phyloP scores from a whole-genome alignment of 2,888 invertebrate species.

The Dyspetes luteomarginatus region DNA sequence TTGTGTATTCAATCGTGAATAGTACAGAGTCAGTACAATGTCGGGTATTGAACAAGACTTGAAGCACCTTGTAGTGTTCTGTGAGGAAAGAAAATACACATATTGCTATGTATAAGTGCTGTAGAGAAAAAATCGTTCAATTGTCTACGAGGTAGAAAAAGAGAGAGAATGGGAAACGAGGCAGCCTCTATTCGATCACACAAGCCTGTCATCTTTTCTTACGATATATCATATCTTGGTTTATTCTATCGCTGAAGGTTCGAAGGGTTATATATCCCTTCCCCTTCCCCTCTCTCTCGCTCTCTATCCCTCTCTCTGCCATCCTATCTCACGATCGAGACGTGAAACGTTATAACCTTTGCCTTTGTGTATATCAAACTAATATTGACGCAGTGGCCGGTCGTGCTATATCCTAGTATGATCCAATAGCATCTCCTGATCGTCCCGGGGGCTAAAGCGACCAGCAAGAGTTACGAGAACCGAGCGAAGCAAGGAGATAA shows the following conservation, averaged over 20 bases:
- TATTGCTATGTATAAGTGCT: too few species aligned
- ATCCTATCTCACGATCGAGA: neutral
- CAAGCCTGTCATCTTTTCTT: neutral
- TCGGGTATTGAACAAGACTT: too few species aligned
- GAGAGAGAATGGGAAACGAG: neutral
- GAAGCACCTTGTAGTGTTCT: too few species aligned
- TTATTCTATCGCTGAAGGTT: neutral
- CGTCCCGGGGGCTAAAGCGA: neutral
- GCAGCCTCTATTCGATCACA: neutral
- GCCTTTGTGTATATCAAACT: slow-evolving; percentile 74
- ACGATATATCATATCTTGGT: slow-evolving; percentile 8
- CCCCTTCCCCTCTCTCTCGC: neutral
- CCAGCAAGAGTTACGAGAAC: neutral
- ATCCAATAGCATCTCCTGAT: slow-evolving; percentile 62
- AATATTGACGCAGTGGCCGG: slow-evolving; percentile 72
- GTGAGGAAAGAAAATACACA: too few species aligned
- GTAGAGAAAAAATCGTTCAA: neutral
- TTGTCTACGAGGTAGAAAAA: neutral
- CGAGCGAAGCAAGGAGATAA: neutral
- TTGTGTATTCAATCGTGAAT: too few species aligned
- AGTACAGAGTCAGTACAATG: too few species aligned
- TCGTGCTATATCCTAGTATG: slow-evolving; percentile 44
- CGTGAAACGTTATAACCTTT: slow-evolving; percentile 70
- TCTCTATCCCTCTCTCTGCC: neutral
- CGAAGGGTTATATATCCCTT: neutral